Percentiles rank a stretch among this genome's conserved stretches.
phyloP scores from a whole-genome alignment of 2,888 invertebrate species.

The Sabellastarte sp. region DNA sequence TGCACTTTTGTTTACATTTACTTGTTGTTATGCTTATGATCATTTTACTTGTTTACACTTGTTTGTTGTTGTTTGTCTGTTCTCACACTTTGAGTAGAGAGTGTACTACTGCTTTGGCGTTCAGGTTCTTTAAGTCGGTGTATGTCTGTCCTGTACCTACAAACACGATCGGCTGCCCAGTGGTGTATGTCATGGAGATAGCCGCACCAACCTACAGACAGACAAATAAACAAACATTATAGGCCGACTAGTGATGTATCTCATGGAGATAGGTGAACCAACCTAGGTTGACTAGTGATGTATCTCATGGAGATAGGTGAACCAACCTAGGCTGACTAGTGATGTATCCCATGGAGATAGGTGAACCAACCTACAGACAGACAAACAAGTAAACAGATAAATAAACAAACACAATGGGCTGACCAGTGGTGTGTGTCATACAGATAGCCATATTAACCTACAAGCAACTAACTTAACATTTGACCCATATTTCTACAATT shows the following conservation, averaged over 20 bases:
- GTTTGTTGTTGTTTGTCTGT: too few relatives aligned
- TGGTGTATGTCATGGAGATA: conserved; percentile 99
- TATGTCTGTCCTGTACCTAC: conserved; percentile 99
- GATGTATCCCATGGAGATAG: conserved; percentile 99
- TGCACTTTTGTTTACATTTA: too few relatives aligned
- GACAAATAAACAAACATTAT: not conserved
- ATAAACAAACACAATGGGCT: conserved; percentile 93
- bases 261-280: conserved; percentile 93
- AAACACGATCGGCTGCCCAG: conserved; percentile 98
- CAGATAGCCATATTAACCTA: conserved; percentile 95
- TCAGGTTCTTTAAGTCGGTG: conserved; percentile 92
- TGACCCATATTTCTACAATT: too few relatives aligned
- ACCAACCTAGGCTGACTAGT: conserved; percentile 99
- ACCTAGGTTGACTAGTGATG: conserved; percentile 58
- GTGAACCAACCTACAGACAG: conserved; percentile 76
- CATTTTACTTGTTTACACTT: too few relatives aligned
- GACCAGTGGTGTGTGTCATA: conserved; percentile 99
- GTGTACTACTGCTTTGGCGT: conserved; percentile 93
- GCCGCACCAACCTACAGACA: conserved; percentile 79
- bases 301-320: conserved; percentile 82
- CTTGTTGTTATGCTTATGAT: too few relatives aligned
- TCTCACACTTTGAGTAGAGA: conserved; percentile 84
- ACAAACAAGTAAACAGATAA: not conserved
- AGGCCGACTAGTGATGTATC: not conserved
- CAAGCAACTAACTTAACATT: too few relatives aligned